Percentiles rank a stretch among this genome's conserved stretches.
Conservation (phyloP, 2,113 vertebrate genomes). For the Trichechus manatus region DNA sequence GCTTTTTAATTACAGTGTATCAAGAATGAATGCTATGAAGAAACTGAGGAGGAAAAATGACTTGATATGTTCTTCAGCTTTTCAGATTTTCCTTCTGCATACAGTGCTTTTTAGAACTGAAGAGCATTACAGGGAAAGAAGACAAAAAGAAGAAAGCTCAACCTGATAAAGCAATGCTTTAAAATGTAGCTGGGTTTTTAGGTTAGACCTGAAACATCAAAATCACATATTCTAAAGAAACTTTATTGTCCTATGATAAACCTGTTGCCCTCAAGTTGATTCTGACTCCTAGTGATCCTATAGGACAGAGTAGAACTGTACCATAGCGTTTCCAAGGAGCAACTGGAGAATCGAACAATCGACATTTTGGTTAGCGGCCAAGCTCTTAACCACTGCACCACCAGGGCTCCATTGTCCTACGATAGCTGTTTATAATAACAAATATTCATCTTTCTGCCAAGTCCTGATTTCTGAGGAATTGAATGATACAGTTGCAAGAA, state of each 20-base stretch:
- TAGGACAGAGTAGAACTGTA: too few species aligned
- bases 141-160: constrained; percentile 50
- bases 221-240: constrained; percentile 77
- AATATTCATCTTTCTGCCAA: constrained; percentile 71
- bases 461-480: constrained; percentile 69
- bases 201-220: constrained; percentile 65
- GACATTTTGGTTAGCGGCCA: too few species aligned
- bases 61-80: constrained; percentile 32
- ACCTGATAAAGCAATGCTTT: constrained; percentile 78
- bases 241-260: constrained; percentile 46
- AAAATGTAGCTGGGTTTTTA: constrained; percentile 67
- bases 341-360: too few species aligned
- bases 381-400: too few species aligned
- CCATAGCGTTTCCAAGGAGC: too few species aligned
- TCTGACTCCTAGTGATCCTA: too few species aligned
- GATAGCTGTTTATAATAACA: constrained; percentile 51
- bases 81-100: constrained; percentile 64
- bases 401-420: background rate
- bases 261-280: too few species aligned
- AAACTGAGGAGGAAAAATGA: background rate
- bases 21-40: background rate
- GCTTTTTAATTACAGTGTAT: constrained; percentile 53
- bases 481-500: constrained; percentile 60
- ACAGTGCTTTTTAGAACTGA: constrained; percentile 11
- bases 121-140: constrained; percentile 2